Conservation (phyloP, 2,797 vertebrate genomes). For the Lepilemur septentrionalis region DNA sequence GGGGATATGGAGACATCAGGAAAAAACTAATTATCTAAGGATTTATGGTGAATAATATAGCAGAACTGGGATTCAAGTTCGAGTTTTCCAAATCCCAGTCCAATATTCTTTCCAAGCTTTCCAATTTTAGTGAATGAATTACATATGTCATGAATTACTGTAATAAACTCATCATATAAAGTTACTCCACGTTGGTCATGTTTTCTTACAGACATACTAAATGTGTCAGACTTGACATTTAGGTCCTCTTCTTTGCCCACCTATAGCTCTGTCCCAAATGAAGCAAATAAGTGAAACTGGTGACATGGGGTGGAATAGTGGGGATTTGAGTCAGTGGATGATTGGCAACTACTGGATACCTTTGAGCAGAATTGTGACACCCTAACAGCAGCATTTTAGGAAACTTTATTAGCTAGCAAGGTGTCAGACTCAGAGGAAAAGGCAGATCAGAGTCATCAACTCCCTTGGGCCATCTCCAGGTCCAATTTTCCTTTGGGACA, state of each 20-base stretch:
- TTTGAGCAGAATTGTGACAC: not conserved
- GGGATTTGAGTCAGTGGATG: not conserved
- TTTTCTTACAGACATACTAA: not conserved
- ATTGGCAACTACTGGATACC: not conserved
- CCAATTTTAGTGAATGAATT: conserved; percentile 1
- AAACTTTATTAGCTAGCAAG: not conserved
- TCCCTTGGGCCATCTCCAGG: not conserved
- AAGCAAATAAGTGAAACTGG: not conserved
- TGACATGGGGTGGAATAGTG: not conserved
- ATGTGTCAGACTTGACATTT: not conserved
- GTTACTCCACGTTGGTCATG: not conserved
- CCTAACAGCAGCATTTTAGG: not conserved
- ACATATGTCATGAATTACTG: not conserved
- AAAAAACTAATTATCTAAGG: conserved; percentile 5
- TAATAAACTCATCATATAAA: not conserved
- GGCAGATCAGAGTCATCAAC: not conserved
- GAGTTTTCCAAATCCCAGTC: not conserved
- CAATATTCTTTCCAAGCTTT: not conserved
- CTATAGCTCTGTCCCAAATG: not conserved
- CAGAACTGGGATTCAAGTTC: not conserved
- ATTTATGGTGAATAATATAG: not conserved
- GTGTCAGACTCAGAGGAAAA: not conserved
- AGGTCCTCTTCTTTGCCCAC: not conserved
- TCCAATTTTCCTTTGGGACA: not conserved
- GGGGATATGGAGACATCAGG: not conserved